Percentiles rank a stretch among this genome's conserved stretches.
phyloP scores from a whole-genome alignment of 2,888 invertebrate species.

The Nudaria mundana region DNA sequence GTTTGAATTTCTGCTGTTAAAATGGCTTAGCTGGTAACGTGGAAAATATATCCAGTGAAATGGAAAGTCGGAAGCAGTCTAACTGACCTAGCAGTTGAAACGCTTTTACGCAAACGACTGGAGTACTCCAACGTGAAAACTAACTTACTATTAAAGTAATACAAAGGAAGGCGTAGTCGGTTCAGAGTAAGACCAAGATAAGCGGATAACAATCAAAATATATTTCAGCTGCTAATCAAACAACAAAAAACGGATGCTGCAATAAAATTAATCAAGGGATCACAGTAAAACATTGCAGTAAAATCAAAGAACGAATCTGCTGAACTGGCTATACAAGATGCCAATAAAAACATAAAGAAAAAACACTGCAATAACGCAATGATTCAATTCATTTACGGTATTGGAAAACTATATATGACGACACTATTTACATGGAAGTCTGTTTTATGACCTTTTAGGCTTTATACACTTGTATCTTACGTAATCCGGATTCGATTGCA shows the following conservation, averaged over 20 bases:
- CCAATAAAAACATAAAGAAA: conserved; percentile 25
- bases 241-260: too few relatives aligned
- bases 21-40: conserved; percentile 8
- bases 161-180: too few relatives aligned
- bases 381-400: conserved; percentile 26
- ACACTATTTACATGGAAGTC: conserved; percentile 28
- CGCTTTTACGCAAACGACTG: not conserved
- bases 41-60: conserved; percentile 9
- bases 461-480: conserved; percentile 4
- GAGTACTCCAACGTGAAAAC: not conserved
- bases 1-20: not conserved
- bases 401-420: conserved; percentile 22
- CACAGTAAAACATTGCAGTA: not conserved
- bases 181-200: too few relatives aligned
- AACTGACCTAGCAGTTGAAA: conserved; percentile 5
- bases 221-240: too few relatives aligned
- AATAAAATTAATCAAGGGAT: too few relatives aligned
- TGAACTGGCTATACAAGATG: conserved; percentile 18
- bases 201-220: too few relatives aligned
- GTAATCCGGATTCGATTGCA: conserved; percentile 2
- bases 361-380: conserved; percentile 21
- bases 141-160: not conserved
- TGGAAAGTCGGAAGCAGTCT: conserved; percentile 6
- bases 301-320: conserved; percentile 20
- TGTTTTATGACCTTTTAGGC: conserved; percentile 21